Percentiles rank a stretch among this genome's conserved stretches.
Evolutionary conservation across 2,888 invertebrate genomes (phyloP).

Genomic region (Lepidocyrtinus sp.): DNA sequence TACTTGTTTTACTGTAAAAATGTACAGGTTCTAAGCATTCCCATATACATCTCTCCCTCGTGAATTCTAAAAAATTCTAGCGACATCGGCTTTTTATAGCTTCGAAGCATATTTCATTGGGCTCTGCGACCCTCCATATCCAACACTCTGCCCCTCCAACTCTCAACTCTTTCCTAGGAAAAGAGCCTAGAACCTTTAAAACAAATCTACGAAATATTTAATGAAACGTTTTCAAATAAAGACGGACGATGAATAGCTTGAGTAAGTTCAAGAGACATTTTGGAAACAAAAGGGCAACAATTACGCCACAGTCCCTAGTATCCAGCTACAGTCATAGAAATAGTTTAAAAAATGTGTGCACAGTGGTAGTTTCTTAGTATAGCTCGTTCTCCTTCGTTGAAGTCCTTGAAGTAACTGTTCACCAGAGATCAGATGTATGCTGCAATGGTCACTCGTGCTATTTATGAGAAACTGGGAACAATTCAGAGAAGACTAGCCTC

Average conservation of each 20-base stretch:
- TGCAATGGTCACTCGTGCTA: slow-evolving; percentile 9
- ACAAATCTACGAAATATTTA: slow-evolving; percentile 39
- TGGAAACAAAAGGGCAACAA: slow-evolving; percentile 4
- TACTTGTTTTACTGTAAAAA: slow-evolving; percentile 32
- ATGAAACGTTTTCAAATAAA: slow-evolving; percentile 41
- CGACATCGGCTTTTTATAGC: slow-evolving; percentile 6
- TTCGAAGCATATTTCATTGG: not conserved
- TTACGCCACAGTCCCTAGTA: too few relatives aligned
- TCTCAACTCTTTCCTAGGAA: not conserved
- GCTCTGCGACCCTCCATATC: too few relatives aligned
- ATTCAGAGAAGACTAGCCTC: slow-evolving; percentile 50
- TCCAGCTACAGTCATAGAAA: too few relatives aligned
- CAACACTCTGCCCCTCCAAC: too few relatives aligned
- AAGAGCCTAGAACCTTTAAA: not conserved
- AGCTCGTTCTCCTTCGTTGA: too few relatives aligned
- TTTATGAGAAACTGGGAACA: slow-evolving; percentile 45
- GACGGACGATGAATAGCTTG: slow-evolving; percentile 23
- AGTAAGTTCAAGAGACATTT: not conserved
- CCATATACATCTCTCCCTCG: slow-evolving; percentile 36
- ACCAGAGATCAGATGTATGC: too few relatives aligned
- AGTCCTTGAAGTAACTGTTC: too few relatives aligned
- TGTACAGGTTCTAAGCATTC: slow-evolving; percentile 24
- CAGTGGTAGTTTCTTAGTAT: too few relatives aligned
- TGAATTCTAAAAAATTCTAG: slow-evolving; percentile 49
- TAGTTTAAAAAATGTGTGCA: too few relatives aligned